Base-by-base conservation (phyloP, 2,113 vertebrate genomes). In the Lophochroa leadbeateri region DNA sequence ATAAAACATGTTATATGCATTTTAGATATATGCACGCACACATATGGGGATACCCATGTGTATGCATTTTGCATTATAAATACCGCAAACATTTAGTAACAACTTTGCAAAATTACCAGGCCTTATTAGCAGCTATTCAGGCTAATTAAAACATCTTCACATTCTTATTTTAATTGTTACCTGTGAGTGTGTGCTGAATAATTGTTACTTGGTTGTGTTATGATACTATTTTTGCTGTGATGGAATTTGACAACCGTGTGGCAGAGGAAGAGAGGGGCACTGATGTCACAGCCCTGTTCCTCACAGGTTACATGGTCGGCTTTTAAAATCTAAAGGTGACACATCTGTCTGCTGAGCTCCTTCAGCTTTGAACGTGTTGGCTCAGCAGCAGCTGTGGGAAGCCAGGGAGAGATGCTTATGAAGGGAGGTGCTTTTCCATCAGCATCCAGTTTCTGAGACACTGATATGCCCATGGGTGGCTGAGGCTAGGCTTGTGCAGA, bases 281-380 rank as follows among this genome's bases (percentile, higher is more conserved):
- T 44, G 61, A 35, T 49, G 61, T 27, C 37, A 23, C 39, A 29
- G 43, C 8, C 24, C 10, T 8, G 4, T 44, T 58, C 35, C 58
- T 81, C 27, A 9, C 11, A 11, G 14, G 19, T 43, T 37, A 52
- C 4, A 1, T 1, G 31, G 15, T 13, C 0, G 0, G 3, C 64
- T 88, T 74, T 4, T 39, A 17, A 25, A 88, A 31, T 20, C 19
- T 41, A 8, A 14, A 64, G 70, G 37, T 50, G 23, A 17, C 11
- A 7, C 9, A 16, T 3, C 6, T 55, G 44, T 43, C 55, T 74
- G 14, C 35, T 55, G 69, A 68, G 47, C 35, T 86, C 33, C 69
- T 80, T 75, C 43, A 61, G 39, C 72, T 93, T 88, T 16, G n/a
- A 13, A 28, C 1, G 17, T 49, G 33, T 31, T 8, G 0, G 23